Conservation (phyloP, 64 coral and sea anemone genomes). For the Orbicella faveolata region DNA sequence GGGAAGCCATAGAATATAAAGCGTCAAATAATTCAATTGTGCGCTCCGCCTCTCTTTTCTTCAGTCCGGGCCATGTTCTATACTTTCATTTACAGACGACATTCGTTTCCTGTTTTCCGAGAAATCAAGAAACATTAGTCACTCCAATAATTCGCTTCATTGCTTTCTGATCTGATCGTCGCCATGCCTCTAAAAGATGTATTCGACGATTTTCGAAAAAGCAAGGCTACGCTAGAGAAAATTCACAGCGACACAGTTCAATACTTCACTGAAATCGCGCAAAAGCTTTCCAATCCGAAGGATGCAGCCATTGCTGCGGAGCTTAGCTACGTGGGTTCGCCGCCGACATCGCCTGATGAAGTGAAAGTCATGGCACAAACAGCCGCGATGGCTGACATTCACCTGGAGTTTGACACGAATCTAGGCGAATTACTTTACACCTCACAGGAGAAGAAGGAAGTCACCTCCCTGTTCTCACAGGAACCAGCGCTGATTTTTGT, state of each 20-base stretch:
- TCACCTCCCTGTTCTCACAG: constrained; percentile 12
- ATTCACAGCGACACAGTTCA: constrained; percentile 52
- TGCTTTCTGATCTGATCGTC: neutral
- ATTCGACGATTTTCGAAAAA: constrained; percentile 54
- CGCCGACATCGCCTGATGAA: neutral
- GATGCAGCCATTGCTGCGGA: neutral
- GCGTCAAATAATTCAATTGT: no score
- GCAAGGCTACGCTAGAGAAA: constrained; percentile 18
- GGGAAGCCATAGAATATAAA: no score
- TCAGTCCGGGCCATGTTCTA: neutral
- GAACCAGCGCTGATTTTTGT: constrained; percentile 60
- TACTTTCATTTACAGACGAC: neutral
- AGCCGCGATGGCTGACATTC: neutral
- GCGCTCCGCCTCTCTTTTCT: neutral
- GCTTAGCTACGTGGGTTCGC: neutral
- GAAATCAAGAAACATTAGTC: neutral
- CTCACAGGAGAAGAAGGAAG: constrained; percentile 39
- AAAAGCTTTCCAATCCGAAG: neutral
- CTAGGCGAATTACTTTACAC: constrained; percentile 44
- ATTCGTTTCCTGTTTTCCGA: neutral
- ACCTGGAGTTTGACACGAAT: neutral
- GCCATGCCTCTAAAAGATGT: constrained; percentile 35
- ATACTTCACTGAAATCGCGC: constrained; percentile 44
- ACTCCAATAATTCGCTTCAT: neutral
- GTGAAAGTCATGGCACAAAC: neutral